Conservation (phyloP, 2,797 vertebrate genomes). For the Gambusia yucatana region DNA sequence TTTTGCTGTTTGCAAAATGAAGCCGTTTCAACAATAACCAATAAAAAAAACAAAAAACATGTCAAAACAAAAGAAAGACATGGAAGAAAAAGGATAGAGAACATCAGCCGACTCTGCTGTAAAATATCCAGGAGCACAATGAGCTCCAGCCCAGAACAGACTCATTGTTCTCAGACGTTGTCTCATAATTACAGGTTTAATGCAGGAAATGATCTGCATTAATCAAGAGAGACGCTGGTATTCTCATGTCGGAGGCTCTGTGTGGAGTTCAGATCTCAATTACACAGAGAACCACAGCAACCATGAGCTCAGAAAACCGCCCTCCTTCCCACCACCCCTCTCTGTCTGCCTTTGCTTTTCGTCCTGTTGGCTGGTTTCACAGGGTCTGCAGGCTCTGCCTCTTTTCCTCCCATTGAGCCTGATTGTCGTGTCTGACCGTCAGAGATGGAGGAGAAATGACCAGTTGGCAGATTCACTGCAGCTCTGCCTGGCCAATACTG, state of each 20-base stretch:
- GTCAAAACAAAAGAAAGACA: not conserved
- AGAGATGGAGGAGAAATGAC: not conserved
- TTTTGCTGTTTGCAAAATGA: not conserved
- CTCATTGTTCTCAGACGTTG: constrained; percentile 36
- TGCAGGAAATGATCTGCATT: constrained; percentile 63
- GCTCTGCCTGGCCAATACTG: not conserved
- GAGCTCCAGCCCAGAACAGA: constrained; percentile 6
- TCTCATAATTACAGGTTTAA: constrained; percentile 65
- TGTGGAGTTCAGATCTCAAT: constrained; percentile 52
- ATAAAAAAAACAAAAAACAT: constrained; percentile 27
- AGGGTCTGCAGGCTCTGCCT: constrained; percentile 10
- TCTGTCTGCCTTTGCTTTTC: not conserved
- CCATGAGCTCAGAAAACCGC: not conserved
- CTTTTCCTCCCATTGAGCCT: not conserved
- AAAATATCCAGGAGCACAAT: constrained; percentile 3
- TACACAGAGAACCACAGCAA: constrained; percentile 1
- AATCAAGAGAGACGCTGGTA: constrained; percentile 13
- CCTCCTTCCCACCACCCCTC: not conserved
- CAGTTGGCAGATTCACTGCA: not conserved
- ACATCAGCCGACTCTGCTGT: constrained; percentile 20
- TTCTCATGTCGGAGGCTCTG: constrained; percentile 59
- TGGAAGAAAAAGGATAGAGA: not conserved
- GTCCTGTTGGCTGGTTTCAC: not conserved
- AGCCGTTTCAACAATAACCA: not conserved
- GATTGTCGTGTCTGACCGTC: constrained; percentile 15